Base-by-base conservation (phyloP, 1,140 invertebrate genomes). In the Bombus consobrinus region DNA sequence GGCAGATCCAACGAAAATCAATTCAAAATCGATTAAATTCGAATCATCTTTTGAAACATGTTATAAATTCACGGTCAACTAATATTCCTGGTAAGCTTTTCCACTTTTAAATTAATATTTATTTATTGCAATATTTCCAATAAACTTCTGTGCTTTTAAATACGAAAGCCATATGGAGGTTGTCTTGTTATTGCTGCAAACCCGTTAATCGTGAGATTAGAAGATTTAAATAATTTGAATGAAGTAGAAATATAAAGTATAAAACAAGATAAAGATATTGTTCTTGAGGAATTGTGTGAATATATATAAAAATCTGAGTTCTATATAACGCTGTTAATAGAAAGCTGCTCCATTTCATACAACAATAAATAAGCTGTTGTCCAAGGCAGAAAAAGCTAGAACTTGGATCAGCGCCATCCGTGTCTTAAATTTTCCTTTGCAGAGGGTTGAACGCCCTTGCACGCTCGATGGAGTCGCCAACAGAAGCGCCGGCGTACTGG, bases 301-400 rank as follows among this genome's bases (percentile, higher is more conserved):
- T 32, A 28, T 22, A n/a, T n/a, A n/a, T n/a, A 13, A 41, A 57
- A 73, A 66, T 39, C 1, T 2, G 22, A 37, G 18, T 37, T 66
- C 5, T 15, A 47, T 37, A 57, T 62, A 13, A 5, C 1, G 9
- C 1, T 22, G 3, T 13, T 79, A 62, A 37, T 79, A 71, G 12
- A 2, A 8, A 13, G 22, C 22, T 13, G 6, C 3, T 37, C 41
- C 39, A 79, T 79, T 85, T 85, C 34, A 66, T 81, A 18, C 53
- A 57, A n/a, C 66, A 22, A 89, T 80, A 89, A 89, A 89, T 89
- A 89, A 73, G 62, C 13, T 66, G 59, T 47, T 57, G 57, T 32
- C 28, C n/a, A 28, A 13, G 12, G 12, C 83, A 81, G 77, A 81
- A 81, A 59, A 81, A 66, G 43, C 22, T 68, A 59, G n/a, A 9